Percentiles rank a stretch among this genome's conserved stretches.
Conservation (phyloP, 2,113 vertebrate species). For the Gadus chalcogrammus region DNA sequence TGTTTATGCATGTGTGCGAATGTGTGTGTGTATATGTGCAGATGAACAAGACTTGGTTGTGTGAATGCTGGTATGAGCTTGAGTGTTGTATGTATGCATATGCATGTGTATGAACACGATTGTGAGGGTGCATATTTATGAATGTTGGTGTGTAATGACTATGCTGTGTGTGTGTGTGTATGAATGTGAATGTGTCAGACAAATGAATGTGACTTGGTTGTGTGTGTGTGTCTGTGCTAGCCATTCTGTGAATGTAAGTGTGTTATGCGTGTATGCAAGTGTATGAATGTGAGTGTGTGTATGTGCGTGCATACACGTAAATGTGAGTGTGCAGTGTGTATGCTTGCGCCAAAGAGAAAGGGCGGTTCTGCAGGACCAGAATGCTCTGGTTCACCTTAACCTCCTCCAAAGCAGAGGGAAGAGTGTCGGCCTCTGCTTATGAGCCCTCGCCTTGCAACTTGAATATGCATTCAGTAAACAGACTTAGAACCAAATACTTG, state of each 20-base stretch:
- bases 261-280: too few relatives aligned
- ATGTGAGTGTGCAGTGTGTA: too few relatives aligned
- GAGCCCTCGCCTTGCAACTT: slow-evolving; percentile 29
- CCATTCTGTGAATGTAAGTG: too few relatives aligned
- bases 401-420: too few relatives aligned
- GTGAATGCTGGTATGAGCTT: background rate
- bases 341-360: background rate
- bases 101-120: background rate
- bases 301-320: too few relatives aligned
- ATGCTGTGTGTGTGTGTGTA: background rate
- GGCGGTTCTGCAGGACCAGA: background rate
- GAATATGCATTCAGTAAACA: slow-evolving; percentile 44
- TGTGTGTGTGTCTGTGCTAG: too few relatives aligned
- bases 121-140: slow-evolving; percentile 6
- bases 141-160: too few relatives aligned
- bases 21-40: slow-evolving; percentile 6
- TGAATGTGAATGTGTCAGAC: background rate
- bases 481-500: slow-evolving; percentile 34
- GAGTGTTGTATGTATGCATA: slow-evolving; percentile 15
- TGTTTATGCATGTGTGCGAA: slow-evolving; percentile 6
- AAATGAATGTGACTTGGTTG: too few relatives aligned
- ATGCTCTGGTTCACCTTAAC: background rate
- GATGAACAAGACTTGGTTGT: background rate
- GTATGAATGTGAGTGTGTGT: too few relatives aligned
- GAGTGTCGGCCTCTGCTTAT: slow-evolving; percentile 32